Evolutionary conservation across 2,888 invertebrate genomes (phyloP), one percentile per base, ranked within the genome.

Genomic region (Calameuta pallipes): DNA sequence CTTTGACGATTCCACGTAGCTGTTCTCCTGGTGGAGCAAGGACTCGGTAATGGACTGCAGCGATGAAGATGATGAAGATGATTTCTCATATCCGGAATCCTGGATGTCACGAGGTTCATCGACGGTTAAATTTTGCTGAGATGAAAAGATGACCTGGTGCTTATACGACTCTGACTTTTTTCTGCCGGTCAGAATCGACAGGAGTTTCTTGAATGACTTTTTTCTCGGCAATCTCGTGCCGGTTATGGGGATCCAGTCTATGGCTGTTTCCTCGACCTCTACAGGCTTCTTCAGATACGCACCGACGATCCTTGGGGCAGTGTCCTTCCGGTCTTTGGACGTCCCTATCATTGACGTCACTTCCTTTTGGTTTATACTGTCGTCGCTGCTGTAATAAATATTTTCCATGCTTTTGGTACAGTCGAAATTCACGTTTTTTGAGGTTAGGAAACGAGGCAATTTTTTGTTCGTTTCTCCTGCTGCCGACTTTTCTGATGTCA

Each of bases 21-120:
- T 71, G 75, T 73, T 77, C 31, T 81, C 75, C 41, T 79, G 80
- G n/a, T 78, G 75, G 35, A 77, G 30, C 36, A 82, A 56, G 9
- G 82, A 12, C 3, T 85, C 86, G 13, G 82, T 36, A 69, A 85
- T 75, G 11, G 88, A 85, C 0, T 79, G 68, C 12, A 85, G 69
- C 0, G 87, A 87, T 0, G 88, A 84, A 11, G 83, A 80, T 0
- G 85, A 83, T 0, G 88, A 87, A 2, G 76, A 80, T 1, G 87
- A 87, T n/a, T 76, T 85, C 34, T 88, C 89, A 81, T 85, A 87
- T 4, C 86, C 89, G 1, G 87, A 89, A 76, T 89, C 87, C 13
- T 85, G 86, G 30, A 82, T 33, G 15, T 81, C 80, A 1, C 75
- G 75, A 4, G 76, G 31, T 68, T 87, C 86, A 33, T 85, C 82